Conservation (phyloP, 2,113 vertebrate genomes). For the Mobula birostris region DNA sequence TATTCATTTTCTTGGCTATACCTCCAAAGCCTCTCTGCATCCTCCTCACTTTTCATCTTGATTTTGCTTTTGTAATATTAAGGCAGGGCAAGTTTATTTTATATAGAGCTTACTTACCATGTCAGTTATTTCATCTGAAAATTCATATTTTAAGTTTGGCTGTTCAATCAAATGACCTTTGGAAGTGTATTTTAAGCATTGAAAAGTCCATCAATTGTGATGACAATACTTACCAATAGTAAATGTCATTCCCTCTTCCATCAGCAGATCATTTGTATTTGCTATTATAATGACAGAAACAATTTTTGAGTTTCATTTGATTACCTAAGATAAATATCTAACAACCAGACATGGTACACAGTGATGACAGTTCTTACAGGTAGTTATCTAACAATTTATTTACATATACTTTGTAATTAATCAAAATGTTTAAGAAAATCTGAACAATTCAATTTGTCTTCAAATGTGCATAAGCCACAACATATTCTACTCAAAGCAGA, state of each 20-base stretch:
- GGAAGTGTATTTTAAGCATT: neutral
- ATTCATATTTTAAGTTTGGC: neutral
- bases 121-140: neutral
- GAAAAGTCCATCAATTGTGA: neutral
- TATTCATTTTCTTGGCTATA: no score
- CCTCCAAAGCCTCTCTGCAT: no score
- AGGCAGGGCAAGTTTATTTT: neutral
- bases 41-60: neutral
- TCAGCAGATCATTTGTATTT: slow-evolving; percentile 59
- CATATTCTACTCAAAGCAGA: neutral
- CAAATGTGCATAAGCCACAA: neutral
- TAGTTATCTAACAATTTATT: neutral
- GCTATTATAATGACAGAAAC: slow-evolving; percentile 49
- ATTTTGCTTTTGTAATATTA: neutral
- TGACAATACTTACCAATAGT: slow-evolving; percentile 62
- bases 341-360: neutral
- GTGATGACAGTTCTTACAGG: neutral
- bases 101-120: neutral
- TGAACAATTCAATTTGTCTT: neutral
- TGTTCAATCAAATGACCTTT: neutral
- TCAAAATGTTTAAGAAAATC: neutral
- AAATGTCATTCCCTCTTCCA: slow-evolving; percentile 71
- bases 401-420: neutral
- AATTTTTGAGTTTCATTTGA: neutral
- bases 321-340: neutral